Evolutionary conservation across 2,113 vertebrate species (phyloP), one percentile per base, ranked within the genome.

Genomic region (Dasyurus viverrinus): DNA sequence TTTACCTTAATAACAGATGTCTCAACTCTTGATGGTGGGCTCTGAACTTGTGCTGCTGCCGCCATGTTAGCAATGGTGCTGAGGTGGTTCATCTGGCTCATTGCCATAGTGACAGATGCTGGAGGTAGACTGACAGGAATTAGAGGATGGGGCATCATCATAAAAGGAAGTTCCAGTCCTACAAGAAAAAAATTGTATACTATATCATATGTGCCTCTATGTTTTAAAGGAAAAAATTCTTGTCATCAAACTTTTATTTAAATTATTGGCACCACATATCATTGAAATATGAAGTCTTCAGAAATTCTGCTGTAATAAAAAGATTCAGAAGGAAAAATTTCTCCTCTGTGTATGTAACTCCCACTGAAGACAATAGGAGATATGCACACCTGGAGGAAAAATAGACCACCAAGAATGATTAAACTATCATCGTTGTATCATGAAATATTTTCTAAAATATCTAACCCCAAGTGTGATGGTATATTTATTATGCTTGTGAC

Each of bases 81-180:
- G 98, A 99, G 99, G 98, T 99, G 99, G 98, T 99, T 99, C 99
- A 99, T 99, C 98, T 99, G 99, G 99, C 99, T 99, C 99, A 99
- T 99, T 5, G 99, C 99, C 99, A 99, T 99, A 26, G 99, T 99
- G 98, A 99, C 99, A 97, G 99, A 99, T 94, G 99, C 99, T 98
- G 99, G 99, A 98, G 99, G 99, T 99, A 99, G 99, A 98, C 99
- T 99, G 98, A 99, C 99, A 0, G 99, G 99, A 98, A 99, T 99
- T 98, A 99, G 98, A 0, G 99, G 99, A 98, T 99, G 99, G 97
- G 99, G 99, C 99, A 99, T 99, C 99, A 99, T 99, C 99, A 99
- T 99, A 98, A 99, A 99, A 97, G 99, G 99, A 98, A 99, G 99
- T 98, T 99, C 99, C 99, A 99, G 98, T 97, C 99, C 99, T 99